Conservation (phyloP, 2,797 vertebrate species). For the Tokudaia muenninki region DNA sequence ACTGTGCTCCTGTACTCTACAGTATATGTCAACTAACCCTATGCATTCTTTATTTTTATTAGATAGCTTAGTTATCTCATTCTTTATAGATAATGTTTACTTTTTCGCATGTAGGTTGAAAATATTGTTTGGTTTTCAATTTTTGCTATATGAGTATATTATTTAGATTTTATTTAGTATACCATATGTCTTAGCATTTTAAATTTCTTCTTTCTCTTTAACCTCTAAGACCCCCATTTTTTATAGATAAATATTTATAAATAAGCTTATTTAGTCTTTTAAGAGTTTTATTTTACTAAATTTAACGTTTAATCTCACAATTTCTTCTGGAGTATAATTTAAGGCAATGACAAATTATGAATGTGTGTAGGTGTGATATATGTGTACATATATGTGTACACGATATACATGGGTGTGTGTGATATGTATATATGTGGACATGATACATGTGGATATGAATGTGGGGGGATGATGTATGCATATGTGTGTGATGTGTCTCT, state of each 20-base stretch:
- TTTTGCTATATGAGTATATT: background rate
- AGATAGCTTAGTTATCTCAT: background rate
- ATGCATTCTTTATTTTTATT: background rate
- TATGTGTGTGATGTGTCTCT: background rate
- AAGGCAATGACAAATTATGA: background rate
- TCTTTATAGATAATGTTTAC: background rate
- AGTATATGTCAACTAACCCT: background rate
- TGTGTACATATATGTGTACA: background rate
- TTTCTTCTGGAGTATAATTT: background rate
- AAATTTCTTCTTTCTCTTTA: background rate
- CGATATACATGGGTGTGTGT: background rate
- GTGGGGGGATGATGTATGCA: no score
- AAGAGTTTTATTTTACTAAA: slow-evolving; percentile 1
- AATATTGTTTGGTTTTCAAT: background rate
- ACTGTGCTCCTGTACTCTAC: background rate
- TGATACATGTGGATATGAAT: background rate
- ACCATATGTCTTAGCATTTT: background rate
- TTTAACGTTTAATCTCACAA: slow-evolving; percentile 5
- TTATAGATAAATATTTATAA: background rate
- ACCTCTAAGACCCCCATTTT: background rate
- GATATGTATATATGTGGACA: background rate
- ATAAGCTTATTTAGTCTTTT: background rate
- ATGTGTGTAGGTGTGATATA: background rate
- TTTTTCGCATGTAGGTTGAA: background rate
- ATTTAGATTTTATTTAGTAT: background rate